These are phyloP conservation scores for Drosophila sp. DNA, from an alignment of 1,140 invertebrate species.

Conservation along the genomic window DNA sequence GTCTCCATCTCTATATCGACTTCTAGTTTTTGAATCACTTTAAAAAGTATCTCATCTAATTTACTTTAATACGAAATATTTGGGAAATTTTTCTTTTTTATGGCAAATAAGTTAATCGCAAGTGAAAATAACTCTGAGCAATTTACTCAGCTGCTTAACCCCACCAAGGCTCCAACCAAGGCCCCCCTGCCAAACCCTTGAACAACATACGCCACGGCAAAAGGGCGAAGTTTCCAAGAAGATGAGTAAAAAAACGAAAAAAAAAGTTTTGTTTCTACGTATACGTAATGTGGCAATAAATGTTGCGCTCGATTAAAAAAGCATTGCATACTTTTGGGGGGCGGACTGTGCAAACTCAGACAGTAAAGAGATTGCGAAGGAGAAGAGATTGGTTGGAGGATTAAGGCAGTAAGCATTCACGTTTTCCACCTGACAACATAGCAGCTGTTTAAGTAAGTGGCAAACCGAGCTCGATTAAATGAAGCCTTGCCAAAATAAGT, in stretches of 20 bases:
- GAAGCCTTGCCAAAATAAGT: not conserved
- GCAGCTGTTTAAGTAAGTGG: slow-evolving; percentile 3
- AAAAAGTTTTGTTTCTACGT: slow-evolving; percentile 37
- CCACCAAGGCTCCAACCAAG: not conserved
- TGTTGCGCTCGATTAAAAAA: slow-evolving; percentile 64
- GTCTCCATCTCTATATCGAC: not conserved
- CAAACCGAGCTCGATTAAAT: not conserved
- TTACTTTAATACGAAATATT: not conserved
- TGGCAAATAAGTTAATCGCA: slow-evolving; percentile 52
- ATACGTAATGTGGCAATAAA: slow-evolving; percentile 61
- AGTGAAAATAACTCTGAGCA: slow-evolving; percentile 53
- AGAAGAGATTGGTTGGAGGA: not conserved
- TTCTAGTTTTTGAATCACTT: not conserved
- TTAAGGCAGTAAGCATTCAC: not conserved
- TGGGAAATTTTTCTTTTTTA: not conserved
- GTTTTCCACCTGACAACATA: not conserved
- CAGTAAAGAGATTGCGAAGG: not conserved
- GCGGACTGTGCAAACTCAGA: slow-evolving; percentile 13
- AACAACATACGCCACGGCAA: not conserved
- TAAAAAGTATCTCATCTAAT: slow-evolving; percentile 2
- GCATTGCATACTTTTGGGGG: slow-evolving; percentile 49
- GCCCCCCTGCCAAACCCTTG: not conserved
- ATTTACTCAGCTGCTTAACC: slow-evolving; percentile 27
- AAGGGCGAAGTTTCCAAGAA: slow-evolving; percentile 29
- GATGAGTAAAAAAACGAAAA: slow-evolving; percentile 21